phyloP scores from a whole-genome alignment of 1,140 invertebrate species.

The Monochamus saltuarius region DNA sequence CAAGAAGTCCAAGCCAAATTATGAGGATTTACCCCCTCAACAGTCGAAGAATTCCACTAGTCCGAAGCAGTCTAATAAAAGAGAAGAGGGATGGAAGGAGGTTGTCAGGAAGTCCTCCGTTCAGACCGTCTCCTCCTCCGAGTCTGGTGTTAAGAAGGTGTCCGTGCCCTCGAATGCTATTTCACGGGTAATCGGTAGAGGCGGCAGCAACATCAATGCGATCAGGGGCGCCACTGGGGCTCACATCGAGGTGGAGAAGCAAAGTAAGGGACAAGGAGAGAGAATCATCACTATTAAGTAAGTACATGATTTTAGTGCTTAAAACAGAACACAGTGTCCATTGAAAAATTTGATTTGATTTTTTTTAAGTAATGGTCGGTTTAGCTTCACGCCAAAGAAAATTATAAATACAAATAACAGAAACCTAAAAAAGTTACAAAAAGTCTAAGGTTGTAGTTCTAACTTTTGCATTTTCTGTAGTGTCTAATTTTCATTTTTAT shows the following conservation, averaged over 20 bases:
- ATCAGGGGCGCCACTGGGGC: slow-evolving; percentile 92
- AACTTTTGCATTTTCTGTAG: too few relatives aligned
- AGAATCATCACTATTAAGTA: slow-evolving; percentile 93
- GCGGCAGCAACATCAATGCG: slow-evolving; percentile 95
- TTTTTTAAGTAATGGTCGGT: too few relatives aligned
- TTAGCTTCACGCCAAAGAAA: too few relatives aligned
- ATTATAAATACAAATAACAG: too few relatives aligned
- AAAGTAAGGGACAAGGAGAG: slow-evolving; percentile 91
- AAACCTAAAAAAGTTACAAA: too few relatives aligned
- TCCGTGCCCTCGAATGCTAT: slow-evolving; percentile 92
- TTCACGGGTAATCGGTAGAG: slow-evolving; percentile 92
- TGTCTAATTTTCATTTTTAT: too few relatives aligned
- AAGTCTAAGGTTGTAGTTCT: too few relatives aligned
- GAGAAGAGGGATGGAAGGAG: slow-evolving; percentile 97
- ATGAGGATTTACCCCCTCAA: slow-evolving; percentile 18
- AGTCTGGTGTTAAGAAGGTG: slow-evolving; percentile 75
- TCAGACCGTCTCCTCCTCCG: slow-evolving; percentile 55
- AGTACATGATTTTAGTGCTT: slow-evolving; percentile 46
- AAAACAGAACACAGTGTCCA: too few relatives aligned
- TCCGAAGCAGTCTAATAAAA: slow-evolving; percentile 69
- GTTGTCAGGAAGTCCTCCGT: slow-evolving; percentile 80
- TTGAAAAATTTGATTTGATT: too few relatives aligned
- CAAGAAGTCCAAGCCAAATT: slow-evolving; percentile 23
- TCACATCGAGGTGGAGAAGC: slow-evolving; percentile 97
- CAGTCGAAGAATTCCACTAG: slow-evolving; percentile 53